These are phyloP conservation scores for Dallia pectoralis DNA, from an alignment of 2,797 vertebrate genomes.

Conservation along the genomic window DNA sequence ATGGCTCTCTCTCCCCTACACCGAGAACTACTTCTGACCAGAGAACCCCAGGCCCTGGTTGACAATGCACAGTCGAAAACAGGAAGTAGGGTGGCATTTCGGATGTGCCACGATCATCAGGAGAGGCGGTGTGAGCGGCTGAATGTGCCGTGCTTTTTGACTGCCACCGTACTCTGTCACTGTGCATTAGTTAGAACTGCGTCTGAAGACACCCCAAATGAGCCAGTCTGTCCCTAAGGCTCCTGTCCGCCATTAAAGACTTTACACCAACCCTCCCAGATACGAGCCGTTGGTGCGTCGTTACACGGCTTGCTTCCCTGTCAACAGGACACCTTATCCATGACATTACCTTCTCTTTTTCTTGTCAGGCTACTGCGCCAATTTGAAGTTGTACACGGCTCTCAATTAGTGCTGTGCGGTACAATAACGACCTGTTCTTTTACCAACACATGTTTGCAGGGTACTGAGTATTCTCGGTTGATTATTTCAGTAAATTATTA, in stretches of 20 bases:
- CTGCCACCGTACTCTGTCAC: constrained; percentile 56
- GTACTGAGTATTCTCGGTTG: no score
- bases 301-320: background rate
- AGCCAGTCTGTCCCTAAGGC: constrained; percentile 16
- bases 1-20: background rate
- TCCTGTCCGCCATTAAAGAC: constrained; percentile 34
- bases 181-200: constrained; percentile 61
- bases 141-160: constrained; percentile 57
- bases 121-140: background rate
- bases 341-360: background rate
- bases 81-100: background rate
- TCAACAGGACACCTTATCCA: background rate
- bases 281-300: background rate
- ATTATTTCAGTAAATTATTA: no score
- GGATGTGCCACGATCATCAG: constrained; percentile 49
- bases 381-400: no score
- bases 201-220: constrained; percentile 44
- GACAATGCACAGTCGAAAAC: background rate
- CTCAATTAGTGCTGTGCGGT: no score
- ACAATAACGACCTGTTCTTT: no score
- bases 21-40: background rate
- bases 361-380: no score
- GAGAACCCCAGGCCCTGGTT: background rate
- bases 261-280: constrained; percentile 17
- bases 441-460: no score